Percentiles rank a stretch among this genome's conserved stretches.
Conservation (phyloP, 2,888 invertebrate species). For the Stenichneumon culpator region DNA sequence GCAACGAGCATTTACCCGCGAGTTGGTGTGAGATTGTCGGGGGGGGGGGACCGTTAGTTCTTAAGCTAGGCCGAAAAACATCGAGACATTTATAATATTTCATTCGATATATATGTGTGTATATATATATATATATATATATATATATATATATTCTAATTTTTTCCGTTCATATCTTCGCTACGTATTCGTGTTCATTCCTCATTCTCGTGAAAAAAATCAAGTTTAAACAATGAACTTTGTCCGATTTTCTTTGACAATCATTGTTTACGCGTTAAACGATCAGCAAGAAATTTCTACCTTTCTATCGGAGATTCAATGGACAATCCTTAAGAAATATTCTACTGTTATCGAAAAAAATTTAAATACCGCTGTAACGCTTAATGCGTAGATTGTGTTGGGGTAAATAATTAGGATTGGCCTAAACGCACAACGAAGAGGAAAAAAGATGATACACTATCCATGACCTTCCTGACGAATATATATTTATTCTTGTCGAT, state of each 20-base stretch:
- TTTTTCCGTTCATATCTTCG: constrained; percentile 24
- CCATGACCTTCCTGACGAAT: constrained; percentile 24
- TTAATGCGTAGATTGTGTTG: constrained; percentile 7
- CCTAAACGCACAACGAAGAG: constrained; percentile 61
- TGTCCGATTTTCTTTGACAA: constrained; percentile 33
- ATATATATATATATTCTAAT: not conserved
- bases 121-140: too few species aligned
- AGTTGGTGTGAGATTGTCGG: not conserved
- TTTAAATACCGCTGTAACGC: not conserved
- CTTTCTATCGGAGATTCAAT: constrained; percentile 28
- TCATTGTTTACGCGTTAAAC: constrained; percentile 15
- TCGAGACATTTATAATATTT: constrained; percentile 24
- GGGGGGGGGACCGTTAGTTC: not conserved
- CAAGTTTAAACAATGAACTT: constrained; percentile 1
- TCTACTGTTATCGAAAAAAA: not conserved
- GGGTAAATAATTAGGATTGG: constrained; percentile 32
- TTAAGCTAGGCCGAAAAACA: constrained; percentile 41
- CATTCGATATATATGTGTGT: constrained; percentile 10
- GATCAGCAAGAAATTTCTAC: constrained; percentile 26
- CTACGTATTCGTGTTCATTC: constrained; percentile 29
- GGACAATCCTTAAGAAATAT: constrained; percentile 30
- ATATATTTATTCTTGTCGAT: constrained; percentile 31
- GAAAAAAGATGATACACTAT: constrained; percentile 3
- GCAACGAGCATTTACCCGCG: constrained; percentile 36
- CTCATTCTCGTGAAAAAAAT: constrained; percentile 33